Evolutionary conservation across 2,113 vertebrate species (phyloP), one percentile per base, ranked within the genome.

Genomic region (Pheucticus melanocephalus): DNA sequence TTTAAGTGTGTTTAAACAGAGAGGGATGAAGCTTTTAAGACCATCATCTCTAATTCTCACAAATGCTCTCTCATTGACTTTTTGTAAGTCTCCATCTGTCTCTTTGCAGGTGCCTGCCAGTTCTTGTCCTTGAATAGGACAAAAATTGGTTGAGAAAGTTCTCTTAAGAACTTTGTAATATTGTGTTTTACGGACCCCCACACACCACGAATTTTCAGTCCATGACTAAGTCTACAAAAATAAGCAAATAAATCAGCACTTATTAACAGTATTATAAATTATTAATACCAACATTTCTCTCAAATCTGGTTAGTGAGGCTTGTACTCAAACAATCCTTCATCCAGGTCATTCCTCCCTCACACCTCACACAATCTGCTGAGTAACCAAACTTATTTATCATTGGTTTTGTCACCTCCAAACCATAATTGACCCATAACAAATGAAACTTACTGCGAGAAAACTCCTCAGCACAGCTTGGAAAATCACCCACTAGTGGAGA

Each of bases 171-270:
- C 4, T 39, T 56, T 8, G 1, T 11, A 33, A 4, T 22, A 31
- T 24, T 0, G 0, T 47, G 33, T n/a, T 37, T 84, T 76, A 87
- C 15, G 75, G 16, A 39, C 2, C 6, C 5, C 11, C 2, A 0
- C 8, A 28, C 24, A 28, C 7, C 1, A 0, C 27, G 42, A 70
- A 7, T 30, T 79, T 78, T 64, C 0, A 0, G 27, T 39, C 47
- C 17, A 9, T 44, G 5, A 39, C 19, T 56, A 68, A 15, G 5
- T 31, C 17, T 16, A 54, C 39, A 69, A 79, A 39, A 92, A 28
- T 17, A 71, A 82, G 10, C 5, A 51, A 91, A 45, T 25, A 70
- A 71, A 57, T 42, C 30, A 64, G 6, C 7, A 15, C 25, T 80
- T 48, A 21, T 30, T 30, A 30, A 51, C 4, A 50, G 5, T 20